These are phyloP conservation scores for Mungos mungo DNA, from an alignment of 2,113 vertebrate species.

Conservation along the genomic window DNA sequence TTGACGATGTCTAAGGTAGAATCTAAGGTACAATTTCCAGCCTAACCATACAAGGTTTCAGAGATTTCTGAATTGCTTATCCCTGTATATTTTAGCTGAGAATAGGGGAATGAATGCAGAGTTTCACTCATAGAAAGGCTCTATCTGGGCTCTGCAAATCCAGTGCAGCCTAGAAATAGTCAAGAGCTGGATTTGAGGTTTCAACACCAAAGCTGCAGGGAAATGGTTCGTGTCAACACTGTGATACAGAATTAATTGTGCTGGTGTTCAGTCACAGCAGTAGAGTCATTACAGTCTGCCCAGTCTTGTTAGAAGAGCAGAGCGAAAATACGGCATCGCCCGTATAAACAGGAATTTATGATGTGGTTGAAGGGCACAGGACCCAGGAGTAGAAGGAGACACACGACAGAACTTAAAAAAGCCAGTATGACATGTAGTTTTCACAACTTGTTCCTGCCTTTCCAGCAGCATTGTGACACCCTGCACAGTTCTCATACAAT, in stretches of 20 bases:
- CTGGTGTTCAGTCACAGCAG: not conserved
- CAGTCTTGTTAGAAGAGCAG: not conserved
- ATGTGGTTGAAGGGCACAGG: not conserved
- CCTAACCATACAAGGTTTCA: not conserved
- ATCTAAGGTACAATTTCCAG: not conserved
- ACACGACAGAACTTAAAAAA: not conserved
- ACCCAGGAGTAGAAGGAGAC: not conserved
- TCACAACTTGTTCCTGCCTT: not conserved
- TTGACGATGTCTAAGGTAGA: not conserved
- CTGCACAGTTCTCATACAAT: not conserved
- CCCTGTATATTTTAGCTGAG: not conserved
- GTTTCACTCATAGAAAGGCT: constrained; percentile 13
- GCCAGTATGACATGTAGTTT: not conserved
- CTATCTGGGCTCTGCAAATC: not conserved
- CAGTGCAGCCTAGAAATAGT: not conserved
- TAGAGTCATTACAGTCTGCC: not conserved
- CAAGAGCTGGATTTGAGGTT: not conserved
- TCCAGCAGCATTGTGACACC: not conserved
- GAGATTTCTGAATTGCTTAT: constrained; percentile 1
- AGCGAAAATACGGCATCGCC: not conserved
- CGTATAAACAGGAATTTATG: not conserved
- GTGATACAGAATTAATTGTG: not conserved
- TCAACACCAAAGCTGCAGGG: not conserved
- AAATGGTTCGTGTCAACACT: not conserved
- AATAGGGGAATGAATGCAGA: not conserved